A percentile compares a stretch with the other conserved stretches of the same genome.
Evolutionary conservation across 2,797 vertebrate genomes (phyloP).

Genomic region (Lepilemur ruficaudatus): DNA sequence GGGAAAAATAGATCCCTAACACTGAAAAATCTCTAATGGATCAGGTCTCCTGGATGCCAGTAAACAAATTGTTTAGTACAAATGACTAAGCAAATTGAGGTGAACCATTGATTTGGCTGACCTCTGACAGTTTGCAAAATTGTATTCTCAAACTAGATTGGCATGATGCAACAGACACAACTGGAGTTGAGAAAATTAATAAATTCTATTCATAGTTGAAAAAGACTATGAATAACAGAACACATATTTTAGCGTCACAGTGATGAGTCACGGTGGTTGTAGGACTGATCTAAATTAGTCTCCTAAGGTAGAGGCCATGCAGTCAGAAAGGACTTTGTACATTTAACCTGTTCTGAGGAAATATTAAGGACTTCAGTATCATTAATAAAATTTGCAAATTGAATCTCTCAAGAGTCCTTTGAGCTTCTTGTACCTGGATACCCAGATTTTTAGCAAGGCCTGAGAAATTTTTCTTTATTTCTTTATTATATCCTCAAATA

Average conservation of each 20-base stretch:
- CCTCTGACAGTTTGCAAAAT: background rate
- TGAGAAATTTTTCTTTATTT: too few species aligned
- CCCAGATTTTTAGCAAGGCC: too few species aligned
- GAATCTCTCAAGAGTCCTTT: too few species aligned
- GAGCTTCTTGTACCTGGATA: too few species aligned
- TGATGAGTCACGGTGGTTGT: background rate
- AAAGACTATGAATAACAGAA: conserved; percentile 8
- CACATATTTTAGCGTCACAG: background rate
- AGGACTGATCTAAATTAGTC: background rate
- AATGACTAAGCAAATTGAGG: background rate
- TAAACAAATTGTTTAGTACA: conserved; percentile 17
- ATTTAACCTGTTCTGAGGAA: background rate
- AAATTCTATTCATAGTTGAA: conserved; percentile 18
- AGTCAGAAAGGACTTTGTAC: background rate
- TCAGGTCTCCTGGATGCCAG: background rate
- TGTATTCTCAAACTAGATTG: background rate
- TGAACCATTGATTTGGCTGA: background rate
- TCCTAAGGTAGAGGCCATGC: background rate
- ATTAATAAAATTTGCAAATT: background rate
- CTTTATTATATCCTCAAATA: too few species aligned
- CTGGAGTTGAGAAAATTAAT: conserved; percentile 27
- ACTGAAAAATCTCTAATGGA: conserved; percentile 55
- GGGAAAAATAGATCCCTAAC: conserved; percentile 32
- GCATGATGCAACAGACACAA: background rate
- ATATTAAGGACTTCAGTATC: background rate